phyloP scores from a whole-genome alignment of 92 coral and sea anemone species.

The Montipora capitata region DNA sequence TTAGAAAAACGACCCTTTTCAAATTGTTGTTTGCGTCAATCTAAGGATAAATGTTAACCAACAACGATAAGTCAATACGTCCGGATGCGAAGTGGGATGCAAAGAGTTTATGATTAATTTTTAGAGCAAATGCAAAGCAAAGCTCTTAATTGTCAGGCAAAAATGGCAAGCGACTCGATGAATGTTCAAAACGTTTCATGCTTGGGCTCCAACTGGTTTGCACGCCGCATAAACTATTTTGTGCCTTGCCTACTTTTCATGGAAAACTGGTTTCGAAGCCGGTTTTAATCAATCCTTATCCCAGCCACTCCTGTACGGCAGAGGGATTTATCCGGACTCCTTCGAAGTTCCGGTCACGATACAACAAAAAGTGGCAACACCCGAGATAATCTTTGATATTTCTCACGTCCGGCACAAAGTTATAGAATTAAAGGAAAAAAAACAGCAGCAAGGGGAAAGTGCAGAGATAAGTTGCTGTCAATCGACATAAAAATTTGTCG shows the following conservation, averaged over 20 bases:
- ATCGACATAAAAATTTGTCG: neutral
- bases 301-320: neutral
- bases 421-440: neutral
- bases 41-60: no score
- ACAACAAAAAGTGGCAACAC: neutral
- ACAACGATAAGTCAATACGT: no score
- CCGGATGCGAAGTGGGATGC: no score
- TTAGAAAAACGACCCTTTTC: no score
- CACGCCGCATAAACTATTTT: neutral
- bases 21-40: neutral
- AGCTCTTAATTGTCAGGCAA: neutral
- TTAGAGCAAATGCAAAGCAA: no score
- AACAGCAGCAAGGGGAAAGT: neutral
- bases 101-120: no score
- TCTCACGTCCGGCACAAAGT: conserved; percentile 7
- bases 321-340: conserved; percentile 36
- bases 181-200: neutral
- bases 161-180: neutral
- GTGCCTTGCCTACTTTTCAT: neutral
- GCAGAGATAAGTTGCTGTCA: conserved; percentile 17
- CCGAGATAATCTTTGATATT: conserved; percentile 25
- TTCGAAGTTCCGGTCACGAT: conserved; percentile 59
- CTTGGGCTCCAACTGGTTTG: neutral
- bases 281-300: neutral
- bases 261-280: neutral